Base-by-base conservation (phyloP, 64 coral and sea anemone genomes). In the Orbicella faveolata region DNA sequence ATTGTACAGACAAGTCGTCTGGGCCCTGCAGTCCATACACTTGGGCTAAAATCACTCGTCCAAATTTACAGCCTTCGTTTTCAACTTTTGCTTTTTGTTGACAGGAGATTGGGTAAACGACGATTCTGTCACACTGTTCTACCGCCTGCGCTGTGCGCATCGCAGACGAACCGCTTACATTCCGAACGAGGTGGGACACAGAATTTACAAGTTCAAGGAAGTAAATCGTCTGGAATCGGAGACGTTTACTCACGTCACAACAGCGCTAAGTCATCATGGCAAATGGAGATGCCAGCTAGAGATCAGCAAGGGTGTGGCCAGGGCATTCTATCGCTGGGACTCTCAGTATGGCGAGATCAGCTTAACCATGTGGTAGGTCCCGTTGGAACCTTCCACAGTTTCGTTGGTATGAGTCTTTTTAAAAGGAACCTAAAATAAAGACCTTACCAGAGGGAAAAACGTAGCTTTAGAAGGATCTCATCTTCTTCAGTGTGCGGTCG, bases 31-130 rank as follows among this genome's bases (percentile, higher is more conserved):
- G 44, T 48, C n/a, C n/a, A n/a, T n/a, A n/a, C n/a, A n/a, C n/a
- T n/a, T n/a, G n/a, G n/a, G n/a, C n/a, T n/a, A n/a, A n/a, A n/a
- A n/a, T n/a, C n/a, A n/a, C n/a, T n/a, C n/a, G n/a, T n/a, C 5
- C 55, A 8, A 59, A 59, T 59, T 1, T 59, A 59, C 30, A 25
- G 3, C n/a, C 33, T n/a, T 70, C 21, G 0, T 70, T 70, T 25
- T 26, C 4, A 9, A 11, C 67, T 48, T 92, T 35, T 75, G 26
- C 52, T 75, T 35, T 63, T 68, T 57, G 34, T 83, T 80, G 52
- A 52, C 77, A 96, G 95, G 95, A 63, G 95, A 96, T 33, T 96
- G 95, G 95, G 95, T 96, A 13, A 96, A 96, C 78, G 88, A 93
- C 54, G 92, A 96, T 69, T 93, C 92, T 34, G 95, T 93, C 14